These are phyloP conservation scores for Drosophila barbarae DNA, from an alignment of 2,888 invertebrate genomes.

Conservation along the genomic window DNA sequence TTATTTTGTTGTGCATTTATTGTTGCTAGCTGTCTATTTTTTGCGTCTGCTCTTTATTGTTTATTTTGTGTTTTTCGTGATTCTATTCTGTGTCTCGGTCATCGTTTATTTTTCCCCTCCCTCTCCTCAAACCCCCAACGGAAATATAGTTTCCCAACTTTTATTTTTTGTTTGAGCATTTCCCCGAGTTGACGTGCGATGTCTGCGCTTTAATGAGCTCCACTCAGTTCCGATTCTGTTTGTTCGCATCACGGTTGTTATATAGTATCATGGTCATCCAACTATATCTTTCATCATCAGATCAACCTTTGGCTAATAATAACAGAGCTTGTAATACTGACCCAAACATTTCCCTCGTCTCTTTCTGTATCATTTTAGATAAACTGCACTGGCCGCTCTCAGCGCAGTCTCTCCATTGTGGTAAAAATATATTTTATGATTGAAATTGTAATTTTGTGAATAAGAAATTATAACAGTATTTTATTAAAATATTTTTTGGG, in stretches of 20 bases:
- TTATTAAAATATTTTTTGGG: not conserved
- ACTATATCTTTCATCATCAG: constrained; percentile 26
- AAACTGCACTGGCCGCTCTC: constrained; percentile 65
- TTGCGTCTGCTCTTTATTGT: constrained; percentile 42
- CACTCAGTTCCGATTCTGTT: constrained; percentile 43
- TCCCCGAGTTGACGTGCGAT: constrained; percentile 21
- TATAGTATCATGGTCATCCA: constrained; percentile 30
- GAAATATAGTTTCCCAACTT: constrained; percentile 65
- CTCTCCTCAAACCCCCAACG: constrained; percentile 32
- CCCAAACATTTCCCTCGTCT: constrained; percentile 37
- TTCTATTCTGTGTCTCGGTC: constrained; percentile 51
- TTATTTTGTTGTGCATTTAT: constrained; percentile 20
- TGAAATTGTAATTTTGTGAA: not conserved
- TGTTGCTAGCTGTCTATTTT: constrained; percentile 34
- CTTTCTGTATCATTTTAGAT: constrained; percentile 73
- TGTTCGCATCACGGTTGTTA: constrained; percentile 23
- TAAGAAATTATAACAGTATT: not conserved
- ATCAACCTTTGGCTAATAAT: constrained; percentile 33
- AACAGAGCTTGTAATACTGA: constrained; percentile 48
- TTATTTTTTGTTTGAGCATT: constrained; percentile 30
- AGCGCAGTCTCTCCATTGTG: constrained; percentile 61
- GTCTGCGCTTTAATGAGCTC: constrained; percentile 56
- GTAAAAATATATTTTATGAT: constrained; percentile 52
- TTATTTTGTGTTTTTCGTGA: constrained; percentile 31
- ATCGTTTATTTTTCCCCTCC: constrained; percentile 26